Evolutionary conservation across 1,140 invertebrate species (phyloP), one percentile per base, ranked within the genome.

Genomic region (Helicoverpa armigera): DNA sequence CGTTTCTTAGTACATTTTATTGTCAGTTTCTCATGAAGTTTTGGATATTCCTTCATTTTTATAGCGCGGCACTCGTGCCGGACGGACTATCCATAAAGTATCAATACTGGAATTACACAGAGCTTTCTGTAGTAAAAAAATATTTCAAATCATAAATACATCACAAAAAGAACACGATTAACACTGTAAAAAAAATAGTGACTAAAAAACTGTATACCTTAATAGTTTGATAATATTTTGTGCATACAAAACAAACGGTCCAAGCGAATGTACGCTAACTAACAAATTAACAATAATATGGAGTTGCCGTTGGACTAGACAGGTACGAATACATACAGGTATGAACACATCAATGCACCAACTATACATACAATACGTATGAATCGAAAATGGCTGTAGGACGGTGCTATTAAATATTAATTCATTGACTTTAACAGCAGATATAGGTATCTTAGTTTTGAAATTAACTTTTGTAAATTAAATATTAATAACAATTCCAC

Each of bases 261-360:
- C n/a, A 60, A 50, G 73, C 73, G 56, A 9, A 70, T 67, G n/a
- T 80, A 73, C 18, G 56, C 50, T 58, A 43, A 18, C 79, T 53
- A 80, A 81, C 48, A 63, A 70, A 65, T 5, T 77, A 72, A 82
- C 72, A 80, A 82, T 82, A 83, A 83, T 75, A 84, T 81, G 86
- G 80, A 91, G 90, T 87, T 92, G 90, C 88, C 87, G 56, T 87
- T 78, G 82, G 90, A 92, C 90, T 92, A 92, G 90, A 92, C 84
- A 60, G 48, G 58, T 75, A 83, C 74, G 51, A 51, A 80, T 79
- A 82, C 80, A 65, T n/a, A 84, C 85, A 79, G 76, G 78, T 69
- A 83, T 85, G 85, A 87, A 90, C 85, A 87, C 82, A 87, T 84
- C 61, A 77, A 63, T 61, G 79, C 76, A 83, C 53, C 77, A 48